Base-by-base conservation (phyloP, 2,888 invertebrate genomes). In the Noctua comes region DNA sequence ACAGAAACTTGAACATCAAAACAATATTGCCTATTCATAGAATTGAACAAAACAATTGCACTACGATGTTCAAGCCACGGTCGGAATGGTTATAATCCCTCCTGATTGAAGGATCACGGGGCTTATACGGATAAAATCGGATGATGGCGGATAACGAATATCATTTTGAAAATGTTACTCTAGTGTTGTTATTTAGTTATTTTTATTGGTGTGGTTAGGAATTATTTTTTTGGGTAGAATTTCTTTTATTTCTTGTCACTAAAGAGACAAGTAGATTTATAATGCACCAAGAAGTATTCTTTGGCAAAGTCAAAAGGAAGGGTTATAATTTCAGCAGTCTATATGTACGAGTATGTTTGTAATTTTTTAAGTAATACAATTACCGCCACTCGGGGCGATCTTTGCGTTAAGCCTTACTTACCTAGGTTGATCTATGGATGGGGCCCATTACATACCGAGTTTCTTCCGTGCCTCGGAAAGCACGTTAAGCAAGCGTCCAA, bases 41-140 rank as follows among this genome's bases (percentile, higher is more conserved):
- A 64, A 79, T 71, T 82, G 76, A 57, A 65, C 83, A 73, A 85
- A 89, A 85, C 86, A 83, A 88, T 88, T 83, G 85, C 77, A 79
- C 70, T 72, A 82, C 76, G 79, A 82, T 86, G 84, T 86, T 84
- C 66, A 64, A 59, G 73, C 70, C 72, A 64, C 80, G 72, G 74
- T 54, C 46, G 79, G 76, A 48, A 79, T 71, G 82, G 73, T 80
- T 88, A 88, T 89, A 89, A 89, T 89, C 89, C 87, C 46, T 69
- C 68, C 82, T 89, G 89, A 89, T 89, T 89, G 89, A 92, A 90
- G 92, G 94, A 93, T 94, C 93, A 91, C 86, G 80, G 86, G 86
- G 90, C 89, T 91, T 90, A 91, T 85, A 77, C 87, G 92, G 91
- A 93, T 92, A 86, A 91, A 91, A 89, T 90, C 85, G 90, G 88